Evolutionary conservation across 2,888 invertebrate species (phyloP).

Genomic region (Thera britannica): DNA sequence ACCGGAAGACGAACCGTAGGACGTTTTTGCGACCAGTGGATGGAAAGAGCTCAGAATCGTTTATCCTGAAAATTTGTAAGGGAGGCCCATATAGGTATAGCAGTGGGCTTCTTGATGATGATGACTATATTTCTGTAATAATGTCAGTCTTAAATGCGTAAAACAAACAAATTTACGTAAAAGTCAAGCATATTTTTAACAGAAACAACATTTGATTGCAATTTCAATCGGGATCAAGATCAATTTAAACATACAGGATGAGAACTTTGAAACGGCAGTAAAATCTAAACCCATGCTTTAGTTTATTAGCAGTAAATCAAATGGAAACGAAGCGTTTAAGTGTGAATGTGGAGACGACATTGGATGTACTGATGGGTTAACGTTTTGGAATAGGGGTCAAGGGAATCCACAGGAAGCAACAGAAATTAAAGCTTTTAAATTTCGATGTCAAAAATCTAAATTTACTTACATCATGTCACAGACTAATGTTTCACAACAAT

Average conservation of each 20-base stretch:
- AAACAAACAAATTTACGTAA: not conserved
- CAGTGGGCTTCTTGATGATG: too few relatives aligned
- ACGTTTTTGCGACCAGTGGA: too few relatives aligned
- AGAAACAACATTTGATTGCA: constrained; percentile 10
- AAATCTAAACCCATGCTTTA: constrained; percentile 39
- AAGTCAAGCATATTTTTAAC: not conserved
- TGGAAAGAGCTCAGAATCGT: too few relatives aligned
- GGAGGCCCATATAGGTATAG: too few relatives aligned
- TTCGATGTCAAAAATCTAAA: constrained; percentile 1
- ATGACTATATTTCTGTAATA: not conserved
- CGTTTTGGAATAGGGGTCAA: constrained; percentile 14
- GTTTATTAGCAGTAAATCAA: constrained; percentile 40
- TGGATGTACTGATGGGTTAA: constrained; percentile 7
- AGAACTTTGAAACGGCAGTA: constrained; percentile 36
- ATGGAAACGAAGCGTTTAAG: constrained; percentile 27
- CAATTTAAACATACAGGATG: constrained; percentile 31
- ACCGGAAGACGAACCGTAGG: too few relatives aligned
- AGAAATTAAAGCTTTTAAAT: not conserved
- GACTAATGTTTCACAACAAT: too few relatives aligned
- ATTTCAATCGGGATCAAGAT: constrained; percentile 18
- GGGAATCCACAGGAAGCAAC: constrained; percentile 7
- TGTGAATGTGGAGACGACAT: constrained; percentile 5
- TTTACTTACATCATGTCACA: not conserved
- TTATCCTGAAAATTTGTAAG: too few relatives aligned
- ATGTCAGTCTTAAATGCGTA: not conserved